A percentile compares a stretch with the other conserved stretches of the same genome.
Evolutionary conservation across 2,797 vertebrate species (phyloP).

Genomic region (Tamandua tetradactyla): DNA sequence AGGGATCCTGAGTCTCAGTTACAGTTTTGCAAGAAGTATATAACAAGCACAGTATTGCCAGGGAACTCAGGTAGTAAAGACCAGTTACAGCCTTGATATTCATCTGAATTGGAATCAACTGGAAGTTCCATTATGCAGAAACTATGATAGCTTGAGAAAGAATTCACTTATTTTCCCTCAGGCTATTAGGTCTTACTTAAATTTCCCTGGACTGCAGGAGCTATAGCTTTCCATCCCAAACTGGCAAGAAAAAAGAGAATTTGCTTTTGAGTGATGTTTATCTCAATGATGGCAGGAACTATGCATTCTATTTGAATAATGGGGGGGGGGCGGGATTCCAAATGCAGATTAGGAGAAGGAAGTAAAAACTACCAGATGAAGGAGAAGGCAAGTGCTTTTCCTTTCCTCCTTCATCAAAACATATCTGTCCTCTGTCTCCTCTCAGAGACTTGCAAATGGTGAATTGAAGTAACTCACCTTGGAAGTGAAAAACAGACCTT

Average conservation of each 20-base stretch:
- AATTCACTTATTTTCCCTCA: constrained; percentile 13
- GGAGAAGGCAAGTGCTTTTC: constrained; percentile 36
- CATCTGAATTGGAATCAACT: constrained; percentile 13
- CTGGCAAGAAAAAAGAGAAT: constrained; percentile 16
- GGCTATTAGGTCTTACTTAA: neutral
- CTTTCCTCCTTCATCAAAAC: constrained; percentile 6
- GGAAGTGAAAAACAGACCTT: neutral
- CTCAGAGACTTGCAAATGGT: constrained; percentile 3
- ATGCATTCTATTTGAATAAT: constrained; percentile 49
- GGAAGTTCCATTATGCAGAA: constrained; percentile 12
- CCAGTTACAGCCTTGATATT: neutral
- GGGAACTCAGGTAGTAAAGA: neutral
- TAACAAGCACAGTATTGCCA: neutral
- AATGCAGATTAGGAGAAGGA: constrained; percentile 52
- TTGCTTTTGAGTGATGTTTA: constrained; percentile 23
- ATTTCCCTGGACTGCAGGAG: neutral
- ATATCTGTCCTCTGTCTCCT: neutral
- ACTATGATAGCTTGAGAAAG: constrained; percentile 18
- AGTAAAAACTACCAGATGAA: constrained; percentile 43
- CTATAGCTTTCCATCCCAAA: neutral
- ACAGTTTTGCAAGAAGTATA: neutral
- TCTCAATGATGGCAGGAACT: constrained; percentile 39
- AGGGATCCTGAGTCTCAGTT: neutral
- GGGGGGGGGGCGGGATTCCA: neutral
- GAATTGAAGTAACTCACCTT: constrained; percentile 48